A percentile compares a stretch with the other conserved stretches of the same genome.
Evolutionary conservation across 2,888 invertebrate species (phyloP).

Genomic region (Onthophagus sagittarius): DNA sequence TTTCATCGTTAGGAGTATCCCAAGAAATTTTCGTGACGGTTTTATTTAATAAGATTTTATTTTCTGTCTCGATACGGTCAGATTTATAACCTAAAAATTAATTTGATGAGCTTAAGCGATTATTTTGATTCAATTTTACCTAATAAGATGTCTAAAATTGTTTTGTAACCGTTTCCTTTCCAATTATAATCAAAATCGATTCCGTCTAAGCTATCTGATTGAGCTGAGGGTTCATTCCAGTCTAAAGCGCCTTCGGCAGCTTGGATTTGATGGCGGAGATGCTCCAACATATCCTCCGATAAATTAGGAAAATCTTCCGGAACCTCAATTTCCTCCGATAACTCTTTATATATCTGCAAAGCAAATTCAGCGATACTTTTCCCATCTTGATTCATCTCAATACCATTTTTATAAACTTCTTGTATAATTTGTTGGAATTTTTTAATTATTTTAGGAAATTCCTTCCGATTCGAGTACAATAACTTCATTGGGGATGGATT

Average conservation of each 20-base stretch:
- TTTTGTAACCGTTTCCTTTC: constrained; percentile 65
- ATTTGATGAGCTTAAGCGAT: too few species aligned
- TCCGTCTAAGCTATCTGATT: constrained; percentile 55
- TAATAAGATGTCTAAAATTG: constrained; percentile 59
- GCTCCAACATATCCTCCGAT: constrained; percentile 1
- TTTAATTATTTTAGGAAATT: constrained; percentile 13
- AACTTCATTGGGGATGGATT: background rate
- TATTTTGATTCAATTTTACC: too few species aligned
- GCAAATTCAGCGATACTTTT: constrained; percentile 25
- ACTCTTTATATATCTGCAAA: constrained; percentile 18
- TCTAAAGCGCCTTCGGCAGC: constrained; percentile 52
- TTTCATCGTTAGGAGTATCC: constrained; percentile 15
- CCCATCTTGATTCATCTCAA: constrained; percentile 22
- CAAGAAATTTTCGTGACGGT: constrained; percentile 21
- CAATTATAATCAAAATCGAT: constrained; percentile 52
- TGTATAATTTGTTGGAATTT: constrained; percentile 22
- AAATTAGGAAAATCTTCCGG: background rate
- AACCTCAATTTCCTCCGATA: constrained; percentile 23
- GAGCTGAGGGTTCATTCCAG: constrained; percentile 63
- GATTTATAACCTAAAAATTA: too few species aligned
- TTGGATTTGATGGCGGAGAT: constrained; percentile 29
- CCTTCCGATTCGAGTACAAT: constrained; percentile 19
- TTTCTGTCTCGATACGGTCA: too few species aligned
- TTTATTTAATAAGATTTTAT: too few species aligned
- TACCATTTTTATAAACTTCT: constrained; percentile 24